These are phyloP conservation scores for Brachionus koreanus DNA, from an alignment of 1,140 invertebrate genomes.

Conservation along the genomic window DNA sequence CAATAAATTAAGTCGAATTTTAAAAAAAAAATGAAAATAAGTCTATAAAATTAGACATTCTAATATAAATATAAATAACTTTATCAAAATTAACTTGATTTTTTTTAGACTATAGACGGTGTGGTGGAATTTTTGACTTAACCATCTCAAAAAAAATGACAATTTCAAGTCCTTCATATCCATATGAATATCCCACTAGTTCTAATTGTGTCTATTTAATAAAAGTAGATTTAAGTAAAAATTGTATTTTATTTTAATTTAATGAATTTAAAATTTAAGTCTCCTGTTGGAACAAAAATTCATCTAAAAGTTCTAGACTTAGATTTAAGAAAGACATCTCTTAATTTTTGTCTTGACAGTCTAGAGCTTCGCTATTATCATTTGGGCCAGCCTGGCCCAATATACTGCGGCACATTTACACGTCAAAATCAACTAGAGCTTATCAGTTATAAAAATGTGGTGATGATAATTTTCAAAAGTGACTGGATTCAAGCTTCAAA, in stretches of 20 bases:
- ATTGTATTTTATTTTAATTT: not conserved
- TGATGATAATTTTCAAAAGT: constrained; percentile 31
- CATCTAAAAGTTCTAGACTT: not conserved
- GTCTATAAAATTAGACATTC: no score
- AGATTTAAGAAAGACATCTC: not conserved
- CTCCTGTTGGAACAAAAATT: not conserved
- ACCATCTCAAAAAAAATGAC: not conserved
- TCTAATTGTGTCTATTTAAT: not conserved
- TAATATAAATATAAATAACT: no score
- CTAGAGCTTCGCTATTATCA: constrained; percentile 27
- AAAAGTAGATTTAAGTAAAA: not conserved
- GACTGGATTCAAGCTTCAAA: constrained; percentile 28
- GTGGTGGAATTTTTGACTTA: constrained; percentile 31
- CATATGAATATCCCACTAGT: not conserved
- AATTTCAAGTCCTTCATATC: constrained; percentile 36
- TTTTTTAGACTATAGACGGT: not conserved
- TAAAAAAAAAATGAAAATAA: no score
- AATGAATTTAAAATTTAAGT: not conserved
- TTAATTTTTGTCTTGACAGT: constrained; percentile 13
- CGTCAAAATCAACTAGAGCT: constrained; percentile 2
- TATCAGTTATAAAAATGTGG: constrained; percentile 8
- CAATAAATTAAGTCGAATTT: no score
- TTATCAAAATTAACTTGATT: no score
- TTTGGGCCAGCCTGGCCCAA: constrained; percentile 37
- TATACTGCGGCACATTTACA: constrained; percentile 22